Evolutionary conservation across 2,888 invertebrate species (phyloP).

Genomic region (Drosophila anceps): DNA sequence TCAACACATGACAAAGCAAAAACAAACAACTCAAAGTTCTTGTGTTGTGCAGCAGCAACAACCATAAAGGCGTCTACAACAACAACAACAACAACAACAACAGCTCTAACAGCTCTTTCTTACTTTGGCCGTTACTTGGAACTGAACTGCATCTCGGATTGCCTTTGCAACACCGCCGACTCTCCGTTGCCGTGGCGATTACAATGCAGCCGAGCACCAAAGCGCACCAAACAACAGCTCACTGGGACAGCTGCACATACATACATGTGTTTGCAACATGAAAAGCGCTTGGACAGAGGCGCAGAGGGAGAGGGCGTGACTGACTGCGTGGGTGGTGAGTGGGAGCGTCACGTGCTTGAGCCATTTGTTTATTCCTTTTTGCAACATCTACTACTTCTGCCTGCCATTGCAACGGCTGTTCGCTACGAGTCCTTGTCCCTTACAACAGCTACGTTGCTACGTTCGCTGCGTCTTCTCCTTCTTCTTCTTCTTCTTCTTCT

Average conservation of each 20-base stretch:
- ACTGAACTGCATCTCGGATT: slow-evolving; percentile 25
- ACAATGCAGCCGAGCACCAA: slow-evolving; percentile 46
- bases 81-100: slow-evolving; percentile 18
- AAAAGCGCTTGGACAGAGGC: background rate
- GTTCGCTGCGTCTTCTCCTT: background rate
- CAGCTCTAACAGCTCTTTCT: slow-evolving; percentile 24
- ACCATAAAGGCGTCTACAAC: slow-evolving; percentile 20
- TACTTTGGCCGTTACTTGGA: slow-evolving; percentile 36
- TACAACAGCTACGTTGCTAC: slow-evolving; percentile 34
- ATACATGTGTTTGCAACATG: background rate
- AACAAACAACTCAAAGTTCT: slow-evolving; percentile 78
- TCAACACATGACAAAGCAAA: slow-evolving; percentile 76
- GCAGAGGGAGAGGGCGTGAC: background rate
- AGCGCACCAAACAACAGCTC: slow-evolving; percentile 34
- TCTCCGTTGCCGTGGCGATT: slow-evolving; percentile 46
- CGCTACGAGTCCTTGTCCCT: slow-evolving; percentile 38
- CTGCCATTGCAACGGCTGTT: slow-evolving; percentile 21
- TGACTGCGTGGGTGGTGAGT: background rate
- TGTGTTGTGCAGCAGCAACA: slow-evolving; percentile 39
- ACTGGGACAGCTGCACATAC: slow-evolving; percentile 27
- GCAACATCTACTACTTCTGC: slow-evolving; percentile 40
- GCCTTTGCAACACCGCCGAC: slow-evolving; percentile 16
- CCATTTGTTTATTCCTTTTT: slow-evolving; percentile 68
- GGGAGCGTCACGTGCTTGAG: slow-evolving; percentile 59
- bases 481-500: slow-evolving; percentile 4